Conservation (phyloP, 2,797 vertebrate species). For the Apogon talboti region DNA sequence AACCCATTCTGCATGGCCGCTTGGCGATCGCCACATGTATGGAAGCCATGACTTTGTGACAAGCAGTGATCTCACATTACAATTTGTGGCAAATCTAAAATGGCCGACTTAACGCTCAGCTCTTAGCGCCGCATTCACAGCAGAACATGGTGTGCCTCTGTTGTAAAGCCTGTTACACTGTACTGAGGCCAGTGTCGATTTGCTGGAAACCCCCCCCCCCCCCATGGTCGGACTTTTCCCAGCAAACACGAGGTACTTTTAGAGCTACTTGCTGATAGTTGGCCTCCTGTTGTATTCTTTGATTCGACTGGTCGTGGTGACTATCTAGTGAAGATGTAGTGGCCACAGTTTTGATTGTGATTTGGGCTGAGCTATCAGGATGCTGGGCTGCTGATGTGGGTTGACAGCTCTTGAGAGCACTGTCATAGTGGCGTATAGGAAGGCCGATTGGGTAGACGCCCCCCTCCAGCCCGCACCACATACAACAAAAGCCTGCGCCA, state of each 20-base stretch:
- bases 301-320: conserved; percentile 33
- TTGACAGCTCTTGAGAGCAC: conserved; percentile 88
- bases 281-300: conserved; percentile 2
- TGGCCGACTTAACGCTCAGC: conserved; percentile 77
- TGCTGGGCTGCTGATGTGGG: conserved; percentile 80
- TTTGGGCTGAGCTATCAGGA: conserved; percentile 82
- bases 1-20: conserved; percentile 22
- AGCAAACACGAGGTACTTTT: conserved; percentile 37
- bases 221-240: conserved; percentile 16
- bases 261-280: conserved; percentile 44
- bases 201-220: conserved; percentile 10
- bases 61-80: conserved; percentile 78
- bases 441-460: conserved; percentile 54
- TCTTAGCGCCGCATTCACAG: conserved; percentile 55
- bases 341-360: conserved; percentile 80
- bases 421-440: conserved; percentile 79
- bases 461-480: conserved; percentile 39
- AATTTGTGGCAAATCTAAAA: conserved; percentile 83
- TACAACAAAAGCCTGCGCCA: conserved; percentile 75
- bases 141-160: conserved; percentile 75
- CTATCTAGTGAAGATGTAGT: conserved; percentile 28
- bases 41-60: conserved; percentile 80
- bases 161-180: conserved; percentile 36
- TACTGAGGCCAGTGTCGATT: not conserved
- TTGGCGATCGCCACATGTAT: conserved; percentile 1